Base-by-base conservation (phyloP, 2,113 vertebrate species). In the Grus americana region DNA sequence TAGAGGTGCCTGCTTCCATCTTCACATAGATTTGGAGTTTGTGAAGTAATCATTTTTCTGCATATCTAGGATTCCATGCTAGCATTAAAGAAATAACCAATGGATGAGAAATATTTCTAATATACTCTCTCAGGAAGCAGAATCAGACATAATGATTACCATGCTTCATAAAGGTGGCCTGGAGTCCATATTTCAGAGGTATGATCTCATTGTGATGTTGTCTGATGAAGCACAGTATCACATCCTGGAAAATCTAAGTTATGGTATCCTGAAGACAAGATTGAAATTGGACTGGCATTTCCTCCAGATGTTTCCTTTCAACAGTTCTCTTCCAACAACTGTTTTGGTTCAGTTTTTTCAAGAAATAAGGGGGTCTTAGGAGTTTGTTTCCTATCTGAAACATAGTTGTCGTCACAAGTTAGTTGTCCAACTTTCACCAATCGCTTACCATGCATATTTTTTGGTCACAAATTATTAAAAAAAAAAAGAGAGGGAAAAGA, bases 271-370 rank as follows among this genome's bases (percentile, higher is more conserved):
- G 70, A 97, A 96, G 92, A 93, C 66, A 93, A 81, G 80, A 87
- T n/a, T 91, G 91, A 94, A 92, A 92, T 68, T 95, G 92, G 29
- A 90, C 55, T 92, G 95, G 86, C 66, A 97, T 95, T 97, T 97
- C 97, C 92, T 92, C 92, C 94, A 97, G 92, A 93, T 94, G 96
- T 93, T 96, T 96, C 84, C 66, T 94, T 95, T 93, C 92, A 95
- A 78, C 81, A 95, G 46, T 63, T 91, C 66, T 90, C 78, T 87
- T 93, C 59, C 80, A 95, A 57, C 27, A 94, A 81, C 83, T 61
- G 63, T 12, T 89, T 84, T 74, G 21, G 21, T 21, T 27, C 57
- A n/a, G 8, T 23, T 19, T 21, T 12, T 55, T 62, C 72, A 93
- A 90, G 55, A 93, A 96, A 71, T 66, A 92, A 84, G 32, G 8